Evolutionary conservation across 2,113 vertebrate species (phyloP).

Genomic region (Mustela lutreola): DNA sequence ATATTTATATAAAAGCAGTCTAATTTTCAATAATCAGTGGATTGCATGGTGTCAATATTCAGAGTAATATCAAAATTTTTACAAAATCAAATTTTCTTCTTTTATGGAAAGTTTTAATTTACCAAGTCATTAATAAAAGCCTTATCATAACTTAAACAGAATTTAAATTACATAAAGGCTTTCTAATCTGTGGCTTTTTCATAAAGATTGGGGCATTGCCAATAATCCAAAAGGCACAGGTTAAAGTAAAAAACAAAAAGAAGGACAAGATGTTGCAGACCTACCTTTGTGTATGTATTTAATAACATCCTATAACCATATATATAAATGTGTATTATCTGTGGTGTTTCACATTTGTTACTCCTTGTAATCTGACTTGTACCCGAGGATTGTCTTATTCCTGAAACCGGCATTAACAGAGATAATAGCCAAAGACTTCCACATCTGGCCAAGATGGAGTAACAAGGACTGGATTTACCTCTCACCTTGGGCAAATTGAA

Average conservation of each 20-base stretch:
- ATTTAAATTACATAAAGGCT: slow-evolving; percentile 51
- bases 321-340: not conserved
- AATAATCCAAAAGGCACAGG: slow-evolving; percentile 45
- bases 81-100: not conserved
- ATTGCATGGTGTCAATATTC: not conserved
- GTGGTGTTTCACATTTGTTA: not conserved
- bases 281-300: not conserved
- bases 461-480: not conserved
- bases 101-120: slow-evolving; percentile 57
- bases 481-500: not conserved
- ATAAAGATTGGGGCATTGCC: not conserved
- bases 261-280: not conserved
- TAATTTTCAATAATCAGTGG: slow-evolving; percentile 2
- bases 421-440: not conserved
- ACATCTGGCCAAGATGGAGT: not conserved
- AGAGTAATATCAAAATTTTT: not conserved
- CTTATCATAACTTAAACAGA: not conserved
- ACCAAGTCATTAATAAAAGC: slow-evolving; percentile 39
- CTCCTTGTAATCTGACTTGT: not conserved
- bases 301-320: slow-evolving; percentile 7
- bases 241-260: slow-evolving; percentile 50
- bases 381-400: not conserved
- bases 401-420: not conserved
- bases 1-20: not conserved
- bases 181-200: slow-evolving; percentile 61